Base-by-base conservation (phyloP, 2,113 vertebrate species). In the Corynorhinus townsendii region DNA sequence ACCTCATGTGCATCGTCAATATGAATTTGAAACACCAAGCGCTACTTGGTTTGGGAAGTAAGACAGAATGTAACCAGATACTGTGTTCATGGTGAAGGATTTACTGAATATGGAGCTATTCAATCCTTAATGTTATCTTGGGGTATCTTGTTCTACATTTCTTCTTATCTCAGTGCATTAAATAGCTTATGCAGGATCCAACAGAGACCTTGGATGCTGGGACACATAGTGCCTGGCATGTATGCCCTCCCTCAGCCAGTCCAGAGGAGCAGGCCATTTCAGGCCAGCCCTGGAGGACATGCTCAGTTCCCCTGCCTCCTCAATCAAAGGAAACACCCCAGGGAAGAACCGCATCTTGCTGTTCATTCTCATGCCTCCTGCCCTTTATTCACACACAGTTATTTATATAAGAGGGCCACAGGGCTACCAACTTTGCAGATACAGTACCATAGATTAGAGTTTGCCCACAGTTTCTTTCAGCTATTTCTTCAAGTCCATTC, bases 1-100 rank as follows among this genome's bases (percentile, higher is more conserved):
- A 76, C 22, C 49, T 93, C 79, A 85, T 35, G 14, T 69, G 72
- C 40, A 81, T 72, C 72, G 85, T 77, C 81, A 68, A 71, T 11
- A 20, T 88, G 73, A 91, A 69, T 90, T 95, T 92, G 79, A 93
- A 79, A 94, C 92, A 66, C 11, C 5, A 66, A 87, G 69, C 52
- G 14, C 79, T 80, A 16, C n/a, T 75, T 62, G 35, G 43, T 24
- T 85, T 89, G 45, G 20, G 64, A 95, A 73, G 85, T 64, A 71
- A 79, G 40, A 77, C 26, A 76, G 89, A 81, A 72, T 56, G 12
- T 86, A 77, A 88, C 24, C 43, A 79, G 68, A 56, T 56, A 76
- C 66, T 83, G 30, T 82, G 87, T 64, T 85, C 52, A 30, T 73
- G 80, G 59, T n/a, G 43, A 89, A 86, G n/a, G 20, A 75, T 75